These are phyloP conservation scores for Actinia equina DNA, from an alignment of 64 coral and sea anemone genomes.

Conservation along the genomic window DNA sequence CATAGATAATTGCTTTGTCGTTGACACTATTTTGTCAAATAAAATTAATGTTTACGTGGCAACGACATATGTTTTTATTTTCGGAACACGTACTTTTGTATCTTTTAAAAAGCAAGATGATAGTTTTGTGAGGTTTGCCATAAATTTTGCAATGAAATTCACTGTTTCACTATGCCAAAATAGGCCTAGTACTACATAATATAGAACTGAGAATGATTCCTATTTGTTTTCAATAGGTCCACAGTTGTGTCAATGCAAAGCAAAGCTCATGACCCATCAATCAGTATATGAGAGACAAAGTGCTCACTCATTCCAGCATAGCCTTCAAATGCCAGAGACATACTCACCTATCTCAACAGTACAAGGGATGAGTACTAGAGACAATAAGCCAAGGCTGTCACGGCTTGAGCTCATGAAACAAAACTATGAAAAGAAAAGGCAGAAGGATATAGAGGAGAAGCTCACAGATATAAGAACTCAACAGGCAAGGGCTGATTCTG, in stretches of 20 bases:
- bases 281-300: constrained; percentile 14
- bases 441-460: constrained; percentile 71
- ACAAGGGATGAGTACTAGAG: neutral
- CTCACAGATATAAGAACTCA: constrained; percentile 39
- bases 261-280: neutral
- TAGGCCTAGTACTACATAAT: neutral
- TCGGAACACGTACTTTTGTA: neutral
- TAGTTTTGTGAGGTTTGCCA: neutral
- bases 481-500: constrained; percentile 17
- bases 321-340: neutral
- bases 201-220: neutral
- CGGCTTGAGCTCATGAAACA: constrained; percentile 72
- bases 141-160: too few species aligned
- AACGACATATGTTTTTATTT: neutral
- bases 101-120: neutral
- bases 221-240: neutral
- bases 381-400: constrained; percentile 54
- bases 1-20: neutral
- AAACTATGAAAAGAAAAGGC: constrained; percentile 78
- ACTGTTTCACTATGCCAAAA: too few species aligned
- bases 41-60: neutral
- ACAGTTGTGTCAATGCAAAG: neutral
- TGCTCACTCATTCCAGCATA: neutral
- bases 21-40: neutral
- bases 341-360: neutral